Evolutionary conservation across 2,888 invertebrate genomes (phyloP), one percentile per base, ranked within the genome.

Genomic region (Watsonalla cultraria): DNA sequence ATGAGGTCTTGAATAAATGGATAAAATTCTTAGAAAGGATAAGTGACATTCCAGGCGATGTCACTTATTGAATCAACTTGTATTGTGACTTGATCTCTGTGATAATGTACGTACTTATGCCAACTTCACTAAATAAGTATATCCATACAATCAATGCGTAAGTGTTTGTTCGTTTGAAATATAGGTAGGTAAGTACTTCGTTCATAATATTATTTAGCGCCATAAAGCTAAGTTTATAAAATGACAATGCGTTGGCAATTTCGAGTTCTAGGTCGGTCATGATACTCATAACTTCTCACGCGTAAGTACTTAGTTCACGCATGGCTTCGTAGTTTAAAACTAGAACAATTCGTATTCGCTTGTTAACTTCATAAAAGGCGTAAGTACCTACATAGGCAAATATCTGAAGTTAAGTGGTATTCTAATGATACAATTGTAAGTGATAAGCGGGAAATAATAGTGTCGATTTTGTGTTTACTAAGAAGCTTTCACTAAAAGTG

Each of bases 401-500:
- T 34, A 37, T 7, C 37, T 37, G 8, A 11, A 42, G 8, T 8
- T 11, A 42, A 42, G 42, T 46, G 46, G 7, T 46, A 46, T 4
- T 14, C 15, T 46, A 46, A 24, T 24, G 15, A n/a, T 57, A 58
- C 54, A 62, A 61, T 66, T 62, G 61, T 64, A 66, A 59, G 51
- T 60, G 58, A 63, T 62, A 62, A 64, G 60, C 59, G 9, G 7
- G n/a, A 13, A 61, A 51, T 68, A 66, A 69, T 67, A 62, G 66
- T 68, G 65, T 75, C 69, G 69, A 74, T 76, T 77, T 76, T 65
- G 66, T 65, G 68, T 72, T 65, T 67, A 67, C 68, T 65, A 66
- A 67, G 71, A 76, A 79, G 78, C 84, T 84, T 85, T 86, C 82
- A 80, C 84, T 81, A 68, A 71, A 64, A 71, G 64, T 68, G 68